Evolutionary conservation across 1,140 invertebrate species (phyloP), one percentile per base, ranked within the genome.

Genomic region (Achatina immaculata): DNA sequence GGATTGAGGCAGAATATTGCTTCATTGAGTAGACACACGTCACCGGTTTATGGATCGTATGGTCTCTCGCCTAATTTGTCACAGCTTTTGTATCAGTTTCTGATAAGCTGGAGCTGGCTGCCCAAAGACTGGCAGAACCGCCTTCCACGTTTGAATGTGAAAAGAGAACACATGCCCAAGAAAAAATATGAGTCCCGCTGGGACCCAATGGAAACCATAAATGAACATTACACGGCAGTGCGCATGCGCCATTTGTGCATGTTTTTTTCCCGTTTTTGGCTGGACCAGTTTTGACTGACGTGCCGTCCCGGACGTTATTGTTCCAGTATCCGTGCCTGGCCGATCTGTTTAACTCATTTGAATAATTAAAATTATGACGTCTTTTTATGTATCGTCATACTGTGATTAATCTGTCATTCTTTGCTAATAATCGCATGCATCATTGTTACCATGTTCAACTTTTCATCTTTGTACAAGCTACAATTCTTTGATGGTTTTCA

Each of bases 1-100:
- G 21, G 74, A 58, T 28, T 58, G 51, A 42, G 55, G 31, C 14
- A 51, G 51, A 77, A 65, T 28, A 58, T 65, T 45, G 34, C 58
- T 1, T 62, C 28, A 78, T 78, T 78, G 76, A 66, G 28, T n/a
- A 14, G 48, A 62, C 76, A n/a, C 76, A 36, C 62, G 58, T 40
- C 58, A 31, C 6, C 6, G 40, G 58, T 78, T 78, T 43, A 62
- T 48, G 2, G n/a, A 62, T 40, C 76, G 76, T 78, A 78, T 78
- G 76, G 62, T 78, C 76, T 36, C 45, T 16, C 48, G 42, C 62
- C 76, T 78, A 78, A 78, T 78, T 78, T 78, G 76, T 78, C 58
- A 68, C 51, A 21, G 48, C 36, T 38, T 62, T 76, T 62, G 48
- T 76, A 76, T 76, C 51, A 1, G 36, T n/a, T 62, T 62, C 74